Conservation (phyloP, 1,140 invertebrate genomes). For the Penaeus indicus region DNA sequence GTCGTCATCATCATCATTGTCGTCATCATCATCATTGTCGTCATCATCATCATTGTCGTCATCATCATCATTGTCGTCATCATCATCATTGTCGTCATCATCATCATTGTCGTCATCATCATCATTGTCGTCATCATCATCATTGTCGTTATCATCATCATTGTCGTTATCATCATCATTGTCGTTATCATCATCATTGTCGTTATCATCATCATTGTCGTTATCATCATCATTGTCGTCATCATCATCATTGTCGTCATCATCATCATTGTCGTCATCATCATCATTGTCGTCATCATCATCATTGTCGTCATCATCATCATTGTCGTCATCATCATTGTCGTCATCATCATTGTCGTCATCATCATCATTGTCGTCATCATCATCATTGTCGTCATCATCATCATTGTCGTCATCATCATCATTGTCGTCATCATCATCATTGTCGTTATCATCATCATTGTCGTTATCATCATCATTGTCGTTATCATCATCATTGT, state of each 20-base stretch:
- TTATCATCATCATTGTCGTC: slow-evolving; percentile 12
- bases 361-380: background rate
- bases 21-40: slow-evolving; percentile 4
- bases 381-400: background rate
- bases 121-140: slow-evolving; percentile 13
- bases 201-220: slow-evolving; percentile 14
- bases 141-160: slow-evolving; percentile 14
- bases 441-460: background rate
- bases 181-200: slow-evolving; percentile 13
- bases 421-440: background rate
- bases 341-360: background rate
- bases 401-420: slow-evolving; percentile 3
- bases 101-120: slow-evolving; percentile 13
- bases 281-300: too few species aligned
- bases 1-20: slow-evolving; percentile 13
- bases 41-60: slow-evolving; percentile 13
- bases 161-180: slow-evolving; percentile 14
- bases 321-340: background rate
- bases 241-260: too few species aligned
- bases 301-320: background rate
- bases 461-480: background rate
- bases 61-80: slow-evolving; percentile 6
- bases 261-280: too few species aligned
- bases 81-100: slow-evolving; percentile 5
- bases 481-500: background rate